These are phyloP conservation scores for Centrocercus urophasianus DNA, from an alignment of 2,113 vertebrate genomes.

Conservation along the genomic window DNA sequence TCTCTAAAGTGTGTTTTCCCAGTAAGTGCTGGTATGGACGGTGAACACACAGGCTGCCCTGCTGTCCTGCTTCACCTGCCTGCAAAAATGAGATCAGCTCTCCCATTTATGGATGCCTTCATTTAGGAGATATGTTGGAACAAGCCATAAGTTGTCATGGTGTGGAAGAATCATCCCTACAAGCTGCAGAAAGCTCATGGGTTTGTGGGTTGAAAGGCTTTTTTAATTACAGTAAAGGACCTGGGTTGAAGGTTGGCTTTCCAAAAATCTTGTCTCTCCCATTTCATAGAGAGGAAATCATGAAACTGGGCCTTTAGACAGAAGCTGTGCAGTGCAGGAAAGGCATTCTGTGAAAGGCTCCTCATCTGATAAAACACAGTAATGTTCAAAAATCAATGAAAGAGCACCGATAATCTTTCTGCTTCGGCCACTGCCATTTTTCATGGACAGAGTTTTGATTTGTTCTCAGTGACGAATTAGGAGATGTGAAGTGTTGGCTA, in stretches of 20 bases:
- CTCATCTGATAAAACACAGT: neutral
- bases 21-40: neutral
- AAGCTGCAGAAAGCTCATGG: neutral
- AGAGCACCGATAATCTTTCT: neutral
- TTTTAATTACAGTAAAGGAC: slow-evolving; percentile 3
- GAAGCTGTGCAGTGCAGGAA: neutral
- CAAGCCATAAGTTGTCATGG: neutral
- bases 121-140: neutral
- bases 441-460: neutral
- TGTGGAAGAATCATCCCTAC: neutral
- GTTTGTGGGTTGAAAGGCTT: neutral
- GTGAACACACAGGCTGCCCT: neutral
- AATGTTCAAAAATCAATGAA: neutral
- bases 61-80: neutral
- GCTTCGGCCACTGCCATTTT: neutral
- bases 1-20: neutral
- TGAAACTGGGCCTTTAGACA: neutral
- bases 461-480: neutral
- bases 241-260: neutral
- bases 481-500: neutral
- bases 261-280: neutral
- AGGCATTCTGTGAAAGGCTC: neutral
- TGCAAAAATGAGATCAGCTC: slow-evolving; percentile 29
- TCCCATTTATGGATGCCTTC: neutral
- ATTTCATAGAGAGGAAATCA: neutral